Evolutionary conservation across 2,888 invertebrate genomes (phyloP).

Genomic region (Synergus gifuensis): DNA sequence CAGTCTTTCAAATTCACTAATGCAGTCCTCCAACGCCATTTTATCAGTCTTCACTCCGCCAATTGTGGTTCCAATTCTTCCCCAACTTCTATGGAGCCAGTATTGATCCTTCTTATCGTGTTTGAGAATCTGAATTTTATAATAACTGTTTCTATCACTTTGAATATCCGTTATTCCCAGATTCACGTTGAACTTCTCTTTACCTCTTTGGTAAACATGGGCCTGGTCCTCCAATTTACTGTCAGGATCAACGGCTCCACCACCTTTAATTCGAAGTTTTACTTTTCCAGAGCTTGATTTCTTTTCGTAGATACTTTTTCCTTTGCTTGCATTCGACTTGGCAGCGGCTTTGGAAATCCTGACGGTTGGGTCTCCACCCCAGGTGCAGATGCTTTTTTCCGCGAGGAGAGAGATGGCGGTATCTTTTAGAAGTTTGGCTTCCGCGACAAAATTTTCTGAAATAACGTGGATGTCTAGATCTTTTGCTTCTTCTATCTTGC

Average conservation of each 20-base stretch:
- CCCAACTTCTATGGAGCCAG: constrained; percentile 96
- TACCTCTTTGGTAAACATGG: constrained; percentile 85
- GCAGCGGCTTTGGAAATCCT: constrained; percentile 80
- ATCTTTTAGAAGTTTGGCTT: constrained; percentile 82
- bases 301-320: constrained; percentile 82
- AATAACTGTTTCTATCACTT: constrained; percentile 93
- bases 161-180: constrained; percentile 93
- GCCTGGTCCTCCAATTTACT: constrained; percentile 88
- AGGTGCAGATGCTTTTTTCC: constrained; percentile 87
- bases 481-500: constrained; percentile 84
- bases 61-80: constrained; percentile 94
- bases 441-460: constrained; percentile 86
- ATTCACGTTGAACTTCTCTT: constrained; percentile 87
- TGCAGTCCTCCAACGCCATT: constrained; percentile 80
- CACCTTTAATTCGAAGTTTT: constrained; percentile 87
- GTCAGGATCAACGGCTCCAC: constrained; percentile 95
- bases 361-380: constrained; percentile 87
- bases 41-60: constrained; percentile 86
- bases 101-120: constrained; percentile 83
- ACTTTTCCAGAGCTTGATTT: constrained; percentile 81
- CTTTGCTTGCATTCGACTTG: constrained; percentile 81
- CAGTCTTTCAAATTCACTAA: constrained; percentile 81
- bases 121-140: constrained; percentile 94
- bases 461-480: constrained; percentile 88
- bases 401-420: constrained; percentile 83